Evolutionary conservation across 2,888 invertebrate species (phyloP).

Genomic region (Macrophya annulata): DNA sequence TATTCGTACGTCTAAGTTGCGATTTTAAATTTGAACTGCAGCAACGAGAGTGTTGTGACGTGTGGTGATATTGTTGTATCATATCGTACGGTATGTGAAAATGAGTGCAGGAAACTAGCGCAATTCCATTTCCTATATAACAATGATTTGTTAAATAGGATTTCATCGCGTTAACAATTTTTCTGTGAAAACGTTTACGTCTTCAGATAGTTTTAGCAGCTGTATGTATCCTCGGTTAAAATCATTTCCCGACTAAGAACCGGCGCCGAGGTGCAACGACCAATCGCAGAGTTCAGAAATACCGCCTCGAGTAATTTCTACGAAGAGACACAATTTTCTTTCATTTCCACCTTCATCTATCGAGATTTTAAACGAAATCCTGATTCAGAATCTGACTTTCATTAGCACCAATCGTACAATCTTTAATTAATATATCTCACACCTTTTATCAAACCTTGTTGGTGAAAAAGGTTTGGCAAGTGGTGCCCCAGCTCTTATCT

Average conservation of each 20-base stretch:
- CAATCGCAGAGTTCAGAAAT: constrained; percentile 30
- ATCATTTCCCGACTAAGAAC: constrained; percentile 42
- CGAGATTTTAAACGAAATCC: constrained; percentile 23
- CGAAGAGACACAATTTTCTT: constrained; percentile 42
- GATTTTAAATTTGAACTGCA: not conserved
- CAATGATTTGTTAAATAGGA: constrained; percentile 5
- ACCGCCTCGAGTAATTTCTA: not conserved
- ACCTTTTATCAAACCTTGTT: not conserved
- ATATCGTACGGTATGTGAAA: not conserved
- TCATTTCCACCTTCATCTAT: constrained; percentile 40
- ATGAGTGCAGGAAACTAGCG: not conserved
- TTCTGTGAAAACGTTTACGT: not conserved
- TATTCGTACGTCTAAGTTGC: not conserved
- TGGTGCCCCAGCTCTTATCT: not conserved
- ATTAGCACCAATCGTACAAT: constrained; percentile 13
- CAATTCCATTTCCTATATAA: not conserved
- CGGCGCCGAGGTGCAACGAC: constrained; percentile 26
- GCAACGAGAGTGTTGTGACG: not conserved
- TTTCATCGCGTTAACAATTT: not conserved
- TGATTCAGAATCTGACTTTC: not conserved
- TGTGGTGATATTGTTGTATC: not conserved
- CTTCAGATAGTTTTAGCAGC: not conserved
- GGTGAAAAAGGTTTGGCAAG: not conserved
- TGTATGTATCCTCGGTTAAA: constrained; percentile 36
- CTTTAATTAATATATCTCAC: constrained; percentile 5